Conservation (phyloP, 2,797 vertebrate genomes). For the Myotis findleyi region DNA sequence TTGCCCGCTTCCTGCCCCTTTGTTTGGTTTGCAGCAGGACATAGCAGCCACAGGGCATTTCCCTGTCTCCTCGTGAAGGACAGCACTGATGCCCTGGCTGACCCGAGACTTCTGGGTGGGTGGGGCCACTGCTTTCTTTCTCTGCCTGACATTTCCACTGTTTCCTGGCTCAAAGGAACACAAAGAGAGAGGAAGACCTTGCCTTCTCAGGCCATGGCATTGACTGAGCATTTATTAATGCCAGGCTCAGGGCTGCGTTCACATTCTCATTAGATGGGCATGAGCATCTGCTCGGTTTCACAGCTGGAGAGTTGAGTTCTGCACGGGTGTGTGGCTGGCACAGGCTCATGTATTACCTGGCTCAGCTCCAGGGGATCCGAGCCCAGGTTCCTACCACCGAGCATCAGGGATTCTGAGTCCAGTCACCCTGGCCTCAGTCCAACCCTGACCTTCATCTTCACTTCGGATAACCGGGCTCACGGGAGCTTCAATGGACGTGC, state of each 20-base stretch:
- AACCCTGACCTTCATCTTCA: neutral
- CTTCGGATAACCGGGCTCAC: neutral
- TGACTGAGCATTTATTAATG: neutral
- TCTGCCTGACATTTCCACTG: neutral
- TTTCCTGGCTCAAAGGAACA: conserved; percentile 29
- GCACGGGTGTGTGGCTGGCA: neutral
- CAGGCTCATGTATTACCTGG: neutral
- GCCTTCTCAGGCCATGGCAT: neutral
- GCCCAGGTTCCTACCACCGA: neutral
- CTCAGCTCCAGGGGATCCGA: neutral
- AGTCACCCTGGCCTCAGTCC: too few relatives aligned
- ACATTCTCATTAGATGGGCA: neutral
- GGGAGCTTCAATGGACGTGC: neutral
- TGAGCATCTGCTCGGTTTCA: neutral
- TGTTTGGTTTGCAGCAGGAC: neutral
- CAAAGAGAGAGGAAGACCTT: conserved; percentile 9
- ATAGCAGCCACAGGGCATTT: neutral
- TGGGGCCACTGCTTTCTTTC: conserved; percentile 1
- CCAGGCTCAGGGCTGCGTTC: neutral
- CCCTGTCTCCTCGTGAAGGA: neutral
- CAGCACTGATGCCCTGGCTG: neutral
- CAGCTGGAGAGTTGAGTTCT: neutral
- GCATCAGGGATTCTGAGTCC: neutral
- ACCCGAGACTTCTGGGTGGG: neutral
- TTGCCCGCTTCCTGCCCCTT: conserved; percentile 52